Base-by-base conservation (phyloP, 2,113 vertebrate species). In the Notechis scutatus region DNA sequence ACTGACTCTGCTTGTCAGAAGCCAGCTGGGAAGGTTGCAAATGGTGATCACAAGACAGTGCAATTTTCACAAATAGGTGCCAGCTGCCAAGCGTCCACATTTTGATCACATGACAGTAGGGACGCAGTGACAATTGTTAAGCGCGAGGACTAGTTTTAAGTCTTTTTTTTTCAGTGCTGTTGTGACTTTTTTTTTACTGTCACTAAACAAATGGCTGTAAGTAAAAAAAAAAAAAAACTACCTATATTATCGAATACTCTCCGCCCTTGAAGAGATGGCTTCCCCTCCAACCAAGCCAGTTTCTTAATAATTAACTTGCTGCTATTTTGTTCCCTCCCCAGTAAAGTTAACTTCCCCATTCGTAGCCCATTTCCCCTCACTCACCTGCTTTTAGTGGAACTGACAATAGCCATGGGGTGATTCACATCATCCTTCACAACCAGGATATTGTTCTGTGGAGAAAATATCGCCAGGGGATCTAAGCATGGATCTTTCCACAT, bases 301-400 rank as follows among this genome's bases (percentile, higher is more conserved):
- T 54, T 24, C 21, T 87, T 87, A 26, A 15, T 21, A 20, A 87
- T 29, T 18, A 24, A 23, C 18, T 34, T 56, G 14, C 26, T n/a
- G 52, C 34, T 23, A 20, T 4, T 89, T 57, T 20, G 61, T 55
- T 54, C 54, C n/a, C 7, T 54, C 29, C 26, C 18, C n/a, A 56
- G 52, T 23, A 74, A 50, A 50, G 5, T 11, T 57, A 50, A 34
- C 24, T 85, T 81, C 61, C 20, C 64, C 52, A 12, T 10, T 10
- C 18, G 29, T 5, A 56, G 24, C 4, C 88, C 56, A n/a, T n/a
- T 1, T 20, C 29, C 42, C 4, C 50, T 90, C 50, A 96, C 97
- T 0, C 92, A 99, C 99, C 99, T 99, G 99, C 99, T 99, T 97
- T 99, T 99, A 94, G 99, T 99, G 59, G 99, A 99, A 97, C 99